Conservation (phyloP, 2,113 vertebrate species). For the Cephalopterus ornatus region DNA sequence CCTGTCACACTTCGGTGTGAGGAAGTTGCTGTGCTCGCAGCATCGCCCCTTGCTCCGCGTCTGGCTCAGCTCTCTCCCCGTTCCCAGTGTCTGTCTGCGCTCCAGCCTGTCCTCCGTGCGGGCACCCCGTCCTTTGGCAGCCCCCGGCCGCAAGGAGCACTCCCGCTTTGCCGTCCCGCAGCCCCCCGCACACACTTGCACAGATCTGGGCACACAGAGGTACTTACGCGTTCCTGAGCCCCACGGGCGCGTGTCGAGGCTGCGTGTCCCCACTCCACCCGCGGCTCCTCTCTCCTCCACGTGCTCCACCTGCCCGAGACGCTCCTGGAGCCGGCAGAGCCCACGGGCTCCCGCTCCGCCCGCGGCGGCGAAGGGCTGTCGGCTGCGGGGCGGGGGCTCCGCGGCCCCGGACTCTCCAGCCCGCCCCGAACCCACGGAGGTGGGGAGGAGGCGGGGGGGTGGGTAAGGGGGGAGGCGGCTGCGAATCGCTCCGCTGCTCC, state of each 20-base stretch:
- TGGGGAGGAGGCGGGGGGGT: not conserved
- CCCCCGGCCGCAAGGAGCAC: rapidly evolving
- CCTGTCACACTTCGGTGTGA: rapidly evolving
- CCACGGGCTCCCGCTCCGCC: not conserved
- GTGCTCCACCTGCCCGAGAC: not conserved
- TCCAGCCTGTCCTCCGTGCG: not conserved
- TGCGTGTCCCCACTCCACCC: not conserved
- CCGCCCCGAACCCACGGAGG: not conserved
- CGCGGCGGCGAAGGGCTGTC: not conserved
- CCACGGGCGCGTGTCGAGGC: not conserved
- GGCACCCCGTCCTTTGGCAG: not conserved
- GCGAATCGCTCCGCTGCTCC: not conserved
- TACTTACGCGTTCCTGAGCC: not conserved
- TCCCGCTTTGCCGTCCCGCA: not conserved
- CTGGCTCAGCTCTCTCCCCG: not conserved
- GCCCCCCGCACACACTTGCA: not conserved
- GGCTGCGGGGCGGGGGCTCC: not conserved
- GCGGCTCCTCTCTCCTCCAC: not conserved
- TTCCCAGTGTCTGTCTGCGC: not conserved
- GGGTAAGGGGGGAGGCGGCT: not conserved
- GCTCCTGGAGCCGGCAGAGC: not conserved
- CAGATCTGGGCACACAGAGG: not conserved
- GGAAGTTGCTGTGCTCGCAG: not conserved
- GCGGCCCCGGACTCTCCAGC: not conserved
- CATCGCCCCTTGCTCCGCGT: rapidly evolving